Base-by-base conservation (phyloP, 2,888 invertebrate species). In the Synanthedon formicaeformis region DNA sequence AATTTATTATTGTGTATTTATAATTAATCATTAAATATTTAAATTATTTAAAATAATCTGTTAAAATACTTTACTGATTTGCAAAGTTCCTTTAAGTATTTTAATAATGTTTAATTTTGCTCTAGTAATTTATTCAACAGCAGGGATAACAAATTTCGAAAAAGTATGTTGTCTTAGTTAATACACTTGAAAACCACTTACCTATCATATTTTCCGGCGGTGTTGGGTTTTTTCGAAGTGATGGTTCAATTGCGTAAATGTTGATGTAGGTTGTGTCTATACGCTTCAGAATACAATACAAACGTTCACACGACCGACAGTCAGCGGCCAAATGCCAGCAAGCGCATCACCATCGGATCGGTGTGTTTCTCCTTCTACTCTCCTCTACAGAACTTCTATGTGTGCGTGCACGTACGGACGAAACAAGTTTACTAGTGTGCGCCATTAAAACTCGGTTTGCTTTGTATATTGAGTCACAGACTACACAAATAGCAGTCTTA, bases 311-410 rank as follows among this genome's bases (percentile, higher is more conserved):
- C 76, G 69, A 64, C 68, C 73, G 77, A 69, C 80, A 71, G 75
- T 75, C 78, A 69, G 68, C 73, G 75, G 74, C 68, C 77, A 83
- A 86, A 85, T 87, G 86, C 79, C 75, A 53, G 86, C 79, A 75
- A 53, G 53, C 55, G 55, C 51, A 52, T 53, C 56, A 10, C 6
- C 34, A 34, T 34, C 34, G 34, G 51, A 34, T 34, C 34, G 34
- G 51, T 52, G 48, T 54, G 48, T 34, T 51, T 56, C 56, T 54
- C 54, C 51, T 54, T 52, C 50, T 56, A 51, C 55, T 55, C 56
- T 56, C 56, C 54, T 56, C 54, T 56, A 55, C 55, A 34, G 10
- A 34, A 34, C 8, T 8, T 53, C 41, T 12, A n/a, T 40, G 40
- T 50, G 34, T 50, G 12, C 13, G 34, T 50, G 12, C 6, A 52